A percentile compares a stretch with the other conserved stretches of the same genome.
These are phyloP conservation scores for Pinctada fucata DNA, from an alignment of 2,888 invertebrate species.

Conservation along the genomic window DNA sequence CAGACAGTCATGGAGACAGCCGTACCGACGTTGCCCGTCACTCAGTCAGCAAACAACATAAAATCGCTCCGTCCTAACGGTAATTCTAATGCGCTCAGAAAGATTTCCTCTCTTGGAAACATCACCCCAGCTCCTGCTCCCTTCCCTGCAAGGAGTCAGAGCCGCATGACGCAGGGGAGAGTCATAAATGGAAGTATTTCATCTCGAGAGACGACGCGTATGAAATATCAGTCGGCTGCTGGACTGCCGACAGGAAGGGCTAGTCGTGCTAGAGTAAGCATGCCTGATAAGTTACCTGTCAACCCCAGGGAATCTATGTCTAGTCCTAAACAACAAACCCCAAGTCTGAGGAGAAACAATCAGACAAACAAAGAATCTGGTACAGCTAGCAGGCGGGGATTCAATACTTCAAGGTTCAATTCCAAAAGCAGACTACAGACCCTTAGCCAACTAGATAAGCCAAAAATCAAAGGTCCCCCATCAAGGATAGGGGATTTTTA, in stretches of 20 bases:
- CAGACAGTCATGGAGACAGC: conserved; percentile 5
- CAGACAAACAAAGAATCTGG: background rate
- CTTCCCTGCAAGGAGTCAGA: conserved; percentile 24
- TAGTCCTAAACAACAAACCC: conserved; percentile 1
- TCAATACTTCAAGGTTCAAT: conserved; percentile 22
- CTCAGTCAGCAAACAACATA: conserved; percentile 33
- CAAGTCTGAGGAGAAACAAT: background rate
- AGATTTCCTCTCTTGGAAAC: conserved; percentile 46
- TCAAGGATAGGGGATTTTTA: conserved; percentile 85
- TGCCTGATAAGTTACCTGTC: background rate
- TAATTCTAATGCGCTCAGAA: conserved; percentile 52
- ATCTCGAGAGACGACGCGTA: background rate
- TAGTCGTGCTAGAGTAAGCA: conserved; percentile 1
- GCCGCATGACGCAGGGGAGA: conserved; percentile 10
- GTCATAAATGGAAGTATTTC: background rate
- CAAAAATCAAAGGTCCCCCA: conserved; percentile 51
- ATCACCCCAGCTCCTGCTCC: conserved; percentile 35
- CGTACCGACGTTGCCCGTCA: background rate
- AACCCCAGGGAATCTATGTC: background rate
- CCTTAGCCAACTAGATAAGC: conserved; percentile 5
- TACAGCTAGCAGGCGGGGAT: conserved; percentile 6
- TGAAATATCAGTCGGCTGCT: conserved; percentile 13
- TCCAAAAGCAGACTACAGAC: conserved; percentile 6
- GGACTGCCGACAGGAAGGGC: background rate
- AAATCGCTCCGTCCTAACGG: conserved; percentile 54